Evolutionary conservation across 2,888 invertebrate species (phyloP).

Genomic region (Drosophila colorata): DNA sequence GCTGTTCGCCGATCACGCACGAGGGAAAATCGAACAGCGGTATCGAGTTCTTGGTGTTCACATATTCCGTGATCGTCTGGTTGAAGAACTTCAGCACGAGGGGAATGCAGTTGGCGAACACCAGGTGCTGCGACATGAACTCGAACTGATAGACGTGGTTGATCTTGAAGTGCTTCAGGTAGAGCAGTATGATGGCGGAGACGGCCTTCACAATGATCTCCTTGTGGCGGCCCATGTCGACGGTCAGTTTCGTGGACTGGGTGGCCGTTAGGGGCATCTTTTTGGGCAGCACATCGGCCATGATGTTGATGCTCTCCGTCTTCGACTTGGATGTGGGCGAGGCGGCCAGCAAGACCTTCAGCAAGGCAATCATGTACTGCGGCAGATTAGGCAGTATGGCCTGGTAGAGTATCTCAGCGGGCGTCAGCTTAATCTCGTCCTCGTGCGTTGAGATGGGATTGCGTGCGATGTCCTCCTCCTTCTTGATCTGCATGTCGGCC

Average conservation of each 20-base stretch:
- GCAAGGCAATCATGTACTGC: slow-evolving; percentile 98
- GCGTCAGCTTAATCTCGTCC: slow-evolving; percentile 91
- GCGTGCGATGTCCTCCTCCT: slow-evolving; percentile 95
- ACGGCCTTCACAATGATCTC: slow-evolving; percentile 99
- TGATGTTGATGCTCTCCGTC: slow-evolving; percentile 98
- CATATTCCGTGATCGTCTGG: slow-evolving; percentile 97
- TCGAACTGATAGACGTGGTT: slow-evolving; percentile 99
- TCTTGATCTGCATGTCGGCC: slow-evolving; percentile 95
- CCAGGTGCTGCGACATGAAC: slow-evolving; percentile 99
- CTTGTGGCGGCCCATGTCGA: slow-evolving; percentile 99
- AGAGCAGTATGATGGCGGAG: slow-evolving; percentile 94
- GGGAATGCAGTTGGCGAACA: slow-evolving; percentile 99
- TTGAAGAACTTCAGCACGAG: slow-evolving; percentile 99
- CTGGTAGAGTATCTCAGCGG: slow-evolving; percentile 95
- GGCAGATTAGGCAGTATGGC: slow-evolving; percentile 98
- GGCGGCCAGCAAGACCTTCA: slow-evolving; percentile 98
- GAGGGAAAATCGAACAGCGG: slow-evolving; percentile 97
- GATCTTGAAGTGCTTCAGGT: slow-evolving; percentile 97
- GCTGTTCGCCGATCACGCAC: slow-evolving; percentile 97
- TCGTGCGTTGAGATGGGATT: slow-evolving; percentile 96
- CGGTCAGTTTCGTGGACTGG: slow-evolving; percentile 97
- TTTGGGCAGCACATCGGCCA: slow-evolving; percentile 98
- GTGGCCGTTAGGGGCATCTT: slow-evolving; percentile 98
- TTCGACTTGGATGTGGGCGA: slow-evolving; percentile 99
- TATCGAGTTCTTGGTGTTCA: slow-evolving; percentile 96